Conservation (phyloP, 2,888 invertebrate genomes). For the Lypha dubia region DNA sequence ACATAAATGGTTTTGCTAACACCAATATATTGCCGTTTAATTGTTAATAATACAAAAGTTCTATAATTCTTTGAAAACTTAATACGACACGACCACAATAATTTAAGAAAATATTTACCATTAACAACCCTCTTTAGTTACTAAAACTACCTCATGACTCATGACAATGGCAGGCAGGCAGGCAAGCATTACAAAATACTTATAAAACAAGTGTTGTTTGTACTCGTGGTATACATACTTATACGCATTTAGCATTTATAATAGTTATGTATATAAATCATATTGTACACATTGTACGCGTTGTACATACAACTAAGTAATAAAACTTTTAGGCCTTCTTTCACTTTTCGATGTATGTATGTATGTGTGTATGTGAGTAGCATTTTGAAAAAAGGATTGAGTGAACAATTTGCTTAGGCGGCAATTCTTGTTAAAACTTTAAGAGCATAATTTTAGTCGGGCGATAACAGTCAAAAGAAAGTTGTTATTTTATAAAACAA, state of each 20-base stretch:
- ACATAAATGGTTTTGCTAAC: slow-evolving; percentile 4
- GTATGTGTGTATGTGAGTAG: not conserved
- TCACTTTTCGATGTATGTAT: not conserved
- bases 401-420: not conserved
- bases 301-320: not conserved
- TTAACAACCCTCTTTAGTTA: slow-evolving; percentile 21
- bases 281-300: not conserved
- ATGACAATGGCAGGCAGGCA: slow-evolving; percentile 13
- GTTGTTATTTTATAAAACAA: not conserved
- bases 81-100: not conserved
- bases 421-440: slow-evolving; percentile 23
- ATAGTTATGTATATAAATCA: slow-evolving; percentile 21
- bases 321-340: not conserved
- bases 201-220: not conserved
- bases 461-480: slow-evolving; percentile 4
- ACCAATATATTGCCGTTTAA: slow-evolving; percentile 21
- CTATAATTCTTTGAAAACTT: not conserved
- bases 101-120: slow-evolving; percentile 20
- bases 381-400: slow-evolving; percentile 18
- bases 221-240: not conserved
- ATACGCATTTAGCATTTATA: not conserved
- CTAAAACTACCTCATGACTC: slow-evolving; percentile 13
- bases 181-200: slow-evolving; percentile 9
- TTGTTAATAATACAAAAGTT: not conserved
- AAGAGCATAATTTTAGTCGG: slow-evolving; percentile 31